phyloP scores from a whole-genome alignment of 2,797 vertebrate genomes.

The Zalophus californianus region DNA sequence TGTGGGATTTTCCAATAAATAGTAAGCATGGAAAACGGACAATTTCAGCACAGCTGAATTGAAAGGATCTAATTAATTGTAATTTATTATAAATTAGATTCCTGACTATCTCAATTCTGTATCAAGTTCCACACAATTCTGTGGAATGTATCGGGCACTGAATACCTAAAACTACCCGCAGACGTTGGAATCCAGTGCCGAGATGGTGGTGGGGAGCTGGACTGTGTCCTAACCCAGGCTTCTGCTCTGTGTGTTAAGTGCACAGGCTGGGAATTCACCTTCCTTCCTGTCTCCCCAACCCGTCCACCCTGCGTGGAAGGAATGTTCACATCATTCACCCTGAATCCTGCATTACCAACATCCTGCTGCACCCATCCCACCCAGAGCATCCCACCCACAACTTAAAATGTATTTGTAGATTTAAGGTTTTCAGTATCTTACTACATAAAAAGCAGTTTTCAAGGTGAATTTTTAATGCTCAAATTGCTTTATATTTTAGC shows the following conservation, averaged over 20 bases:
- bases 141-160: background rate
- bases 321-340: background rate
- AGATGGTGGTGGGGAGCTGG: background rate
- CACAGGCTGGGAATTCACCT: accelerated
- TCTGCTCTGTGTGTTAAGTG: accelerated
- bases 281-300: background rate
- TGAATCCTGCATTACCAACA: background rate
- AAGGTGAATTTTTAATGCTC: background rate
- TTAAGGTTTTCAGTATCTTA: background rate
- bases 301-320: no score
- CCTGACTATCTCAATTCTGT: background rate
- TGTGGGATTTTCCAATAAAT: background rate
- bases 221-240: accelerated
- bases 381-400: background rate
- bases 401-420: background rate
- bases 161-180: background rate
- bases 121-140: background rate
- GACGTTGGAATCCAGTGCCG: background rate
- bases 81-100: background rate
- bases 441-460: background rate
- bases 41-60: background rate
- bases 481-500: background rate
- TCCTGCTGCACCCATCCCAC: background rate
- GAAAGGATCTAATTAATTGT: background rate
- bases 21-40: background rate